Conservation (phyloP, 2,888 invertebrate species). For the Hydrotaea diabolus region DNA sequence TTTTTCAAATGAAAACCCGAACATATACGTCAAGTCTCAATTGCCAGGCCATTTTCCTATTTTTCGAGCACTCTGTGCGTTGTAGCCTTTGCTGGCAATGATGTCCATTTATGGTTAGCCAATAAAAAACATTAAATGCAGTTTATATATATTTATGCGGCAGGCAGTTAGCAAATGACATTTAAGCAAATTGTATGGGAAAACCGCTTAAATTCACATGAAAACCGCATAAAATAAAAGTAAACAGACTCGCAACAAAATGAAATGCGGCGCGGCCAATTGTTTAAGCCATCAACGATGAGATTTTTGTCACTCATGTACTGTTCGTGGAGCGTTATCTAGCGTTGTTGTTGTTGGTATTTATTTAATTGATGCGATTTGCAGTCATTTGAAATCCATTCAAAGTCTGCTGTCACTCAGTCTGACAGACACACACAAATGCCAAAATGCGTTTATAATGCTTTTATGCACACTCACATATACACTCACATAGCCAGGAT, state of each 20-base stretch:
- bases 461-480: conserved; percentile 7
- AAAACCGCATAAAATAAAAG: conserved; percentile 1
- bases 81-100: background rate
- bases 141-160: conserved; percentile 18
- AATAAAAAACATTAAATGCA: conserved; percentile 15
- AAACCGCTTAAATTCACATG: conserved; percentile 34
- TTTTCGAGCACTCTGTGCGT: no score
- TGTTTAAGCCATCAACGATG: conserved; percentile 2
- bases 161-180: conserved; percentile 15
- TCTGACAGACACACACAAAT: conserved; percentile 3
- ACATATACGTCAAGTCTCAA: no score
- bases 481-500: background rate
- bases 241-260: background rate
- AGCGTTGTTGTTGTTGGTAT: conserved; percentile 16
- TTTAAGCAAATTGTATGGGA: background rate
- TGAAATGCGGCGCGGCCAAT: conserved; percentile 3
- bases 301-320: background rate
- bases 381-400: background rate
- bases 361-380: conserved; percentile 34
- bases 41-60: no score
- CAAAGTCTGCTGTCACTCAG: background rate
- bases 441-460: conserved; percentile 32
- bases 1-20: no score
- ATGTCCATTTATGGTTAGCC: background rate
- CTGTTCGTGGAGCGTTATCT: no score